Evolutionary conservation across 1,140 invertebrate species (phyloP).

Genomic region (Drosophila virilis): DNA sequence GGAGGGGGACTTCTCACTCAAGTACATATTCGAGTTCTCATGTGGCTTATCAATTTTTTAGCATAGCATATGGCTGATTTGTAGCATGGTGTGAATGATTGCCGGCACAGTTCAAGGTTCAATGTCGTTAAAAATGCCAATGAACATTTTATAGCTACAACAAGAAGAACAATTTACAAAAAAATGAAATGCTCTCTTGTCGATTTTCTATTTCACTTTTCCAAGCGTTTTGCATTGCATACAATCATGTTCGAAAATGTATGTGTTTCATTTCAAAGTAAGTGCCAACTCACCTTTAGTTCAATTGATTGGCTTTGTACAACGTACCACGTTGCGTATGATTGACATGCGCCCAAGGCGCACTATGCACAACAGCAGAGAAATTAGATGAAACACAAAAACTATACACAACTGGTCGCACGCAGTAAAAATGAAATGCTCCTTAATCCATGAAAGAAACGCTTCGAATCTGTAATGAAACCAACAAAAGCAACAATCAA

Average conservation of each 20-base stretch:
- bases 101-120: constrained; percentile 59
- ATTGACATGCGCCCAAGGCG: constrained; percentile 56
- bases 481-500: constrained; percentile 48
- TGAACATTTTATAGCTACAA: constrained; percentile 18
- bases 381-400: constrained; percentile 49
- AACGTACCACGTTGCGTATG: constrained; percentile 64
- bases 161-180: constrained; percentile 11
- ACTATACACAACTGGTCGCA: constrained; percentile 29
- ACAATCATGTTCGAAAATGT: background rate
- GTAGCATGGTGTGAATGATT: constrained; percentile 58
- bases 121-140: constrained; percentile 39
- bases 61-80: constrained; percentile 24
- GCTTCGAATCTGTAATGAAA: constrained; percentile 69
- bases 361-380: constrained; percentile 15
- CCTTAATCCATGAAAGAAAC: constrained; percentile 62
- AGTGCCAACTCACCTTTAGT: constrained; percentile 55
- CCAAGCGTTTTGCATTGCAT: constrained; percentile 13
- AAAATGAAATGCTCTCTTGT: constrained; percentile 9
- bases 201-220: constrained; percentile 38
- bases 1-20: background rate
- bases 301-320: constrained; percentile 29
- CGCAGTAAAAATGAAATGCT: constrained; percentile 58
- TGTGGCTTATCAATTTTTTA: constrained; percentile 56
- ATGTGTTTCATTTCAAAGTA: constrained; percentile 20
- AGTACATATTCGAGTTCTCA: constrained; percentile 32